Percentiles rank a stretch among this genome's conserved stretches.
Evolutionary conservation across 2,113 vertebrate genomes (phyloP).

Genomic region (Calidris pygmaea): DNA sequence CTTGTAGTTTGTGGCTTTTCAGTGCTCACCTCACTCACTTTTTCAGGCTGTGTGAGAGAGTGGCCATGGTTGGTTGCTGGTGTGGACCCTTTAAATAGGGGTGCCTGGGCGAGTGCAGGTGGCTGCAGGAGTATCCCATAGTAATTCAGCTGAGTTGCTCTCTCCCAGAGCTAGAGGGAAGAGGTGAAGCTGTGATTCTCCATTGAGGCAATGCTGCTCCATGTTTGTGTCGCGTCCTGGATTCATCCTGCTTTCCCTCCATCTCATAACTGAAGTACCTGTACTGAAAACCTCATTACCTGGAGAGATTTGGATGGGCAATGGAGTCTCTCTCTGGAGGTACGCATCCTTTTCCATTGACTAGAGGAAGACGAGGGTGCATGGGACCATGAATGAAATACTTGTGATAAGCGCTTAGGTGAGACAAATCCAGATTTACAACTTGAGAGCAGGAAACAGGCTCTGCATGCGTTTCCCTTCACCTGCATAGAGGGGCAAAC

Average conservation of each 20-base stretch:
- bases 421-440: neutral
- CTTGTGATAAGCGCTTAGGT: neutral
- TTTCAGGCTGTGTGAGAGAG: neutral
- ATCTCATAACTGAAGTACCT: neutral
- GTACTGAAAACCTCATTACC: neutral
- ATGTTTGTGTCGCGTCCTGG: neutral
- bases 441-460: neutral
- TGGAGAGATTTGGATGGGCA: neutral
- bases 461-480: neutral
- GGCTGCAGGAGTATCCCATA: neutral
- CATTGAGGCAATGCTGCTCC: neutral
- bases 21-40: neutral
- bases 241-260: neutral
- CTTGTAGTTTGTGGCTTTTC: neutral
- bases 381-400: neutral
- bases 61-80: fast-evolving
- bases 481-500: neutral
- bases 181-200: neutral
- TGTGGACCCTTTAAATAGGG: too few species aligned
- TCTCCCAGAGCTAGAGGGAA: neutral
- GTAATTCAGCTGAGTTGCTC: neutral
- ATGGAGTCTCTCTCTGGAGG: neutral
- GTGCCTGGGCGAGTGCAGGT: neutral
- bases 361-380: neutral
- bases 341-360: neutral